Conservation (phyloP, 2,888 invertebrate genomes). For the Noctua janthina region DNA sequence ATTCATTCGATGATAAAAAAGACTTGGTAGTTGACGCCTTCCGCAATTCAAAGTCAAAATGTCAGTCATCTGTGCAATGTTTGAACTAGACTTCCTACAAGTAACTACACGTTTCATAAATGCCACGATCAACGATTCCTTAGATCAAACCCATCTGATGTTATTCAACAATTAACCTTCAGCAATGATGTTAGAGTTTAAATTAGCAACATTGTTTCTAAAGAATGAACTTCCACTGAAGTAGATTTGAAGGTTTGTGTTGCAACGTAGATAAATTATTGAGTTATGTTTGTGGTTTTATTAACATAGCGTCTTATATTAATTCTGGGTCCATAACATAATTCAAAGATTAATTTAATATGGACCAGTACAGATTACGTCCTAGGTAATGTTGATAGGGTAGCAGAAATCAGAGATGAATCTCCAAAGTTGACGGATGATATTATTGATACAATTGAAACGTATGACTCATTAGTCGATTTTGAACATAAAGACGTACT, state of each 20-base stretch:
- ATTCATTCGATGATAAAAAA: slow-evolving; percentile 27
- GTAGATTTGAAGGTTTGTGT: slow-evolving; percentile 40
- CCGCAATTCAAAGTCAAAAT: slow-evolving; percentile 51
- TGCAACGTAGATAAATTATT: slow-evolving; percentile 43
- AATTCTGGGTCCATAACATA: slow-evolving; percentile 10
- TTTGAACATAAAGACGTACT: slow-evolving; percentile 6
- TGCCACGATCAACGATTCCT: slow-evolving; percentile 35
- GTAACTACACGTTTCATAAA: slow-evolving; percentile 54
- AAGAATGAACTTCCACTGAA: slow-evolving; percentile 23
- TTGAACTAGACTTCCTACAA: slow-evolving; percentile 65
- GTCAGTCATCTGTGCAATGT: slow-evolving; percentile 68
- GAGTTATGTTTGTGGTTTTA: slow-evolving; percentile 29
- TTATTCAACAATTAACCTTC: slow-evolving; percentile 32
- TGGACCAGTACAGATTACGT: neutral
- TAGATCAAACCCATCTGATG: slow-evolving; percentile 12
- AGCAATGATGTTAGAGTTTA: slow-evolving; percentile 18
- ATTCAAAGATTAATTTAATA: slow-evolving; percentile 7
- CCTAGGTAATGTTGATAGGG: neutral
- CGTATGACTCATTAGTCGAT: neutral
- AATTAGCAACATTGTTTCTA: neutral
- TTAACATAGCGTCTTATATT: slow-evolving; percentile 16
- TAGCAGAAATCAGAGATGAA: slow-evolving; percentile 19
- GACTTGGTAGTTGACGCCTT: slow-evolving; percentile 45
- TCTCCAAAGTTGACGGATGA: neutral
- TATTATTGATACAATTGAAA: neutral